Evolutionary conservation across 2,797 vertebrate genomes (phyloP).

Genomic region (Halcyon leucocephala): DNA sequence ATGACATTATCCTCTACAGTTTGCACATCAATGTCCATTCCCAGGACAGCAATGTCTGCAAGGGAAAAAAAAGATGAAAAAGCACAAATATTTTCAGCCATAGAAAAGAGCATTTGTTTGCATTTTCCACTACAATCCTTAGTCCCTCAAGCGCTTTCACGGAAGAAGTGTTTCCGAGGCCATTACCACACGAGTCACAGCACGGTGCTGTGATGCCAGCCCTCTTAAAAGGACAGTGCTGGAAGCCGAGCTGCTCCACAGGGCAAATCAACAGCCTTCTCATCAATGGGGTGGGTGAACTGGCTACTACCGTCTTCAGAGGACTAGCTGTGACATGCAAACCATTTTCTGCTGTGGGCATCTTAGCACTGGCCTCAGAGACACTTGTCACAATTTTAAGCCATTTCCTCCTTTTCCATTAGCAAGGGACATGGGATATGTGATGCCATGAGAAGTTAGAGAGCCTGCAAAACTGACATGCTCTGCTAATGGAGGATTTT

Average conservation of each 20-base stretch:
- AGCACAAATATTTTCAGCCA: background rate
- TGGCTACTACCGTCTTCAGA: background rate
- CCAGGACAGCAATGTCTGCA: slow-evolving; percentile 83
- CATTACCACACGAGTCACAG: background rate
- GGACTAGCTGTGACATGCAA: background rate
- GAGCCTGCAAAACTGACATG: background rate
- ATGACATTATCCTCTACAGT: slow-evolving; percentile 84
- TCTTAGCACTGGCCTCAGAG: background rate
- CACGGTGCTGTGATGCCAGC: background rate
- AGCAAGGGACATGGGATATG: background rate
- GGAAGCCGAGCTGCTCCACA: background rate
- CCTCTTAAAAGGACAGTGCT: background rate
- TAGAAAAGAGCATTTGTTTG: background rate
- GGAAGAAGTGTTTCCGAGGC: background rate
- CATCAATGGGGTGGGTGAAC: background rate
- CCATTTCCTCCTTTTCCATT: background rate
- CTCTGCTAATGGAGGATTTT: background rate
- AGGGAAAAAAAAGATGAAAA: background rate
- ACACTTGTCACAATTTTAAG: background rate
- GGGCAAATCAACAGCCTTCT: background rate
- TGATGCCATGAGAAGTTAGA: background rate
- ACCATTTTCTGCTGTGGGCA: background rate
- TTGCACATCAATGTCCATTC: slow-evolving; percentile 87
- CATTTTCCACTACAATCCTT: background rate
- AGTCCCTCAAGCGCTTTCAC: background rate